Conservation (phyloP, 1,140 invertebrate genomes). For the Ectropis grisescens region DNA sequence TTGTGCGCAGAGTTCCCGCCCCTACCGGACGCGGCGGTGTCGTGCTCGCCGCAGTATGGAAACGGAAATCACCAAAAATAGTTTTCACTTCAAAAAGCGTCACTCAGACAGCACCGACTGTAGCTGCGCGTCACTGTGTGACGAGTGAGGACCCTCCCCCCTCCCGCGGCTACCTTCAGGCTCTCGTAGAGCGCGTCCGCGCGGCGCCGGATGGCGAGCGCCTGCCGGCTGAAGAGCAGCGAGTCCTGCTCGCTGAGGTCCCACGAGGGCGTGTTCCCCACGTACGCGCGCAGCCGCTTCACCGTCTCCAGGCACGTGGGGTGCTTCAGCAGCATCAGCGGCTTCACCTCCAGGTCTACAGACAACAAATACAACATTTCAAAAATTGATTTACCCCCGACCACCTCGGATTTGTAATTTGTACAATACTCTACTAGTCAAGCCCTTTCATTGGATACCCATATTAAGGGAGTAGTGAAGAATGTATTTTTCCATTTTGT, state of each 20-base stretch:
- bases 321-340: constrained; percentile 89
- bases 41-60: constrained; percentile 37
- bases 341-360: constrained; percentile 76
- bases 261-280: constrained; percentile 82
- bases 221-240: constrained; percentile 75
- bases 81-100: too few relatives aligned
- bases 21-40: constrained; percentile 9
- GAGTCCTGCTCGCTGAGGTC: constrained; percentile 75
- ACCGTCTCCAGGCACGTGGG: constrained; percentile 85
- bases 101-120: too few relatives aligned
- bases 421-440: too few relatives aligned
- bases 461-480: too few relatives aligned
- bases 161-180: constrained; percentile 65
- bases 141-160: too few relatives aligned
- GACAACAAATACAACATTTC: constrained; percentile 57
- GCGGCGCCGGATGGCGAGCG: constrained; percentile 75
- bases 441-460: too few relatives aligned
- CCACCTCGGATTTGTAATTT: too few relatives aligned
- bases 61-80: too few relatives aligned
- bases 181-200: constrained; percentile 76
- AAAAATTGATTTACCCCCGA: constrained; percentile 9
- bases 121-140: too few relatives aligned
- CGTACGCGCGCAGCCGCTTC: constrained; percentile 78
- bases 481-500: too few relatives aligned
- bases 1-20: too few relatives aligned